phyloP scores from a whole-genome alignment of 2,797 vertebrate species.

The Vireo griseus region DNA sequence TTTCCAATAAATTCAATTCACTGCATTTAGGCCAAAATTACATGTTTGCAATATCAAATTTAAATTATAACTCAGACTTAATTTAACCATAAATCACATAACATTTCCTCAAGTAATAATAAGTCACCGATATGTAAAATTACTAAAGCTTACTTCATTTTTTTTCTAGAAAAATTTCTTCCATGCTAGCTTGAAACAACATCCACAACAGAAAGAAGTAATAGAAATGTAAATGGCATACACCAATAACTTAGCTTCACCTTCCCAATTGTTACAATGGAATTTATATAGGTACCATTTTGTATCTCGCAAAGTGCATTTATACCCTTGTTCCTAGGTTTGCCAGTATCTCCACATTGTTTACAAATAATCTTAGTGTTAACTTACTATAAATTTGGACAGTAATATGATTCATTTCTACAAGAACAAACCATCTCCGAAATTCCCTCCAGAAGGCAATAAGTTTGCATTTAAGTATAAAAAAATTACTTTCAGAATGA shows the following conservation, averaged over 20 bases:
- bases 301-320: neutral
- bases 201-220: neutral
- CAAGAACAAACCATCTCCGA: neutral
- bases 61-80: neutral
- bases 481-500: neutral
- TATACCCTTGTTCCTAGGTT: neutral
- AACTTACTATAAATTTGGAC: neutral
- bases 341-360: neutral
- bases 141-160: neutral
- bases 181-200: neutral
- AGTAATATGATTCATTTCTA: neutral
- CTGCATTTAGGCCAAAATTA: neutral
- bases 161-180: neutral
- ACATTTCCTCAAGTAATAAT: neutral
- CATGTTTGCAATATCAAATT: neutral
- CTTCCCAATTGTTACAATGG: neutral
- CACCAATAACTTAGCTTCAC: neutral
- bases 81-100: neutral
- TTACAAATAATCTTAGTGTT: neutral
- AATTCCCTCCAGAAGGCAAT: neutral
- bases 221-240: neutral
- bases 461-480: neutral
- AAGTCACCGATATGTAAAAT: neutral
- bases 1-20: neutral
- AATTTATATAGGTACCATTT: neutral